These are phyloP conservation scores for Marisa cornuarietis DNA, from an alignment of 1,140 invertebrate genomes.

Conservation along the genomic window DNA sequence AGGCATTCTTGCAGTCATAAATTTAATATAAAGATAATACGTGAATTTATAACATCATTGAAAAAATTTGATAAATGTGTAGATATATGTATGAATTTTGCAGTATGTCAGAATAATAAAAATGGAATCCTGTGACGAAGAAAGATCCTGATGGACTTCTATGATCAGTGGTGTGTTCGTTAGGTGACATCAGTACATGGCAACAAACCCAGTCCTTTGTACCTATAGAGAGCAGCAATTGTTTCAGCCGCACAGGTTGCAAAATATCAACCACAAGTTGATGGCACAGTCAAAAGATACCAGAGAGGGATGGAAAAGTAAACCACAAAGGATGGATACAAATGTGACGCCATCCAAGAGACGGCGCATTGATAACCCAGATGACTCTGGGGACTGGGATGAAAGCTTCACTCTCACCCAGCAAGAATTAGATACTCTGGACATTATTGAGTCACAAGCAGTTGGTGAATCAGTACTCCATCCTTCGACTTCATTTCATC, in stretches of 20 bases:
- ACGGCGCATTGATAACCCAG: constrained; percentile 10
- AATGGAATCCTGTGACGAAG: too few relatives aligned
- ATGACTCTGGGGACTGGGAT: constrained; percentile 21
- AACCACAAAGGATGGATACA: not conserved
- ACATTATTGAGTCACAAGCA: constrained; percentile 27
- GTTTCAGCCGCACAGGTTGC: not conserved
- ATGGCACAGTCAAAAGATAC: constrained; percentile 2
- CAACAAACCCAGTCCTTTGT: too few relatives aligned
- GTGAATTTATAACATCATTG: too few relatives aligned
- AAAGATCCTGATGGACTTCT: too few relatives aligned
- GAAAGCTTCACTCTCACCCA: constrained; percentile 20
- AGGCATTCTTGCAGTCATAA: too few relatives aligned
- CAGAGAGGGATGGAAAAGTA: constrained; percentile 11
- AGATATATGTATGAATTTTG: too few relatives aligned
- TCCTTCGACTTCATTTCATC: not conserved
- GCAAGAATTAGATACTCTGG: constrained; percentile 18
- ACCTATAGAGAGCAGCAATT: not conserved
- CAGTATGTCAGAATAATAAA: too few relatives aligned
- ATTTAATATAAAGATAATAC: too few relatives aligned
- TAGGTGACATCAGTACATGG: too few relatives aligned
- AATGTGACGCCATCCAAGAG: not conserved
- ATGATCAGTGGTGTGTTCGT: too few relatives aligned
- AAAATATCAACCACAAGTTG: not conserved
- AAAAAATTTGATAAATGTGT: too few relatives aligned
- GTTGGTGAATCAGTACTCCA: not conserved